Conservation (phyloP, 1,140 invertebrate genomes). For the Triops cancriformis region DNA sequence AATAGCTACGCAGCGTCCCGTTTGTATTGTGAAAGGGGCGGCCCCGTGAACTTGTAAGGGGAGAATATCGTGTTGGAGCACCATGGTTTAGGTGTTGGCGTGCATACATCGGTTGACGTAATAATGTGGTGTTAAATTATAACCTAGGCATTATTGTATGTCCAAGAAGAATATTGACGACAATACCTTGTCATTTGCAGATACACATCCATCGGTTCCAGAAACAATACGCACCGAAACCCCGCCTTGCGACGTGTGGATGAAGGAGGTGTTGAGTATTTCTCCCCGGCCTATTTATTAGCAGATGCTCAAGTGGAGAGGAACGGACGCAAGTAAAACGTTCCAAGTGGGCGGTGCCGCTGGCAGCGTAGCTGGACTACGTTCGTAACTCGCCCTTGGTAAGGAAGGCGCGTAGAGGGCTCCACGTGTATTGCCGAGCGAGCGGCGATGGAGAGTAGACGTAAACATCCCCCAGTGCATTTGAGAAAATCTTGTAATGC, state of each 20-base stretch:
- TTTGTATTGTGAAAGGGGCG: too few relatives aligned
- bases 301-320: conserved; percentile 58
- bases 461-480: background rate
- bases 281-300: conserved; percentile 72
- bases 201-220: conserved; percentile 77
- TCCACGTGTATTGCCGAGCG: background rate
- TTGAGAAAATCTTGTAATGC: background rate
- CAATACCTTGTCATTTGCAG: conserved; percentile 38
- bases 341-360: background rate
- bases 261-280: conserved; percentile 45
- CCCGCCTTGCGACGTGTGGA: conserved; percentile 51
- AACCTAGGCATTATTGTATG: background rate
- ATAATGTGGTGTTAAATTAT: background rate
- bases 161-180: background rate
- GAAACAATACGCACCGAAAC: conserved; percentile 69
- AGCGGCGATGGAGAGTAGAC: background rate
- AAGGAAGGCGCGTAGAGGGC: background rate
- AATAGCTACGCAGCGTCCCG: too few relatives aligned
- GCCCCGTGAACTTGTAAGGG: too few relatives aligned
- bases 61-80: too few relatives aligned
- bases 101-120: background rate
- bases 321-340: conserved; percentile 49
- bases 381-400: background rate
- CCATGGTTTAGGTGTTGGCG: too few relatives aligned
- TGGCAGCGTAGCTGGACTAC: background rate